Percentiles rank a stretch among this genome's conserved stretches.
Evolutionary conservation across 2,113 vertebrate genomes (phyloP).

Genomic region (Gopherus flavomarginatus): DNA sequence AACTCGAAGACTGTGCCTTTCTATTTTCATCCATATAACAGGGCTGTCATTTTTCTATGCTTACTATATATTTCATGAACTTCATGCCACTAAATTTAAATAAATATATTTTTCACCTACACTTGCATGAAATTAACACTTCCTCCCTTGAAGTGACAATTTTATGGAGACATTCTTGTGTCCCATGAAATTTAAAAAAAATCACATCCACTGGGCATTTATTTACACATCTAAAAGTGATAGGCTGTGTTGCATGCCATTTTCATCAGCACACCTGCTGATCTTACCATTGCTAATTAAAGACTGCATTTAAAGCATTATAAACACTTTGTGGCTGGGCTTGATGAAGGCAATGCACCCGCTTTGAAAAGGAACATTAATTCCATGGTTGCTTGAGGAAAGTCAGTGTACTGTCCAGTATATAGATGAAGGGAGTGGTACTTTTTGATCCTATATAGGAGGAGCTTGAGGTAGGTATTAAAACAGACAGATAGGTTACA

Average conservation of each 20-base stretch:
- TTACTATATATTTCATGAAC: not conserved
- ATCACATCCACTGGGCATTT: constrained; percentile 30
- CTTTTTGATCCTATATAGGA: fast-evolving
- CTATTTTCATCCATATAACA: not conserved
- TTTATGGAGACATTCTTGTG: constrained; percentile 25
- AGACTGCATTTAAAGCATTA: constrained; percentile 19
- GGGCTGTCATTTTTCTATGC: not conserved
- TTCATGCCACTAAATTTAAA: constrained; percentile 21
- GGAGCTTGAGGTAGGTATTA: not conserved
- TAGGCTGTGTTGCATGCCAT: constrained; percentile 17
- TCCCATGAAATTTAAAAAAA: constrained; percentile 46
- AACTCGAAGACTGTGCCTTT: not conserved
- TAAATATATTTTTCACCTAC: constrained; percentile 38
- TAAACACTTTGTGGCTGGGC: constrained; percentile 1
- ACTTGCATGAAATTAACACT: constrained; percentile 60
- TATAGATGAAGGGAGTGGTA: not conserved
- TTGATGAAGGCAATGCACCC: not conserved
- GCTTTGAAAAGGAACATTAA: not conserved
- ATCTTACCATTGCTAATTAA: constrained; percentile 51
- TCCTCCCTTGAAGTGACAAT: constrained; percentile 32
- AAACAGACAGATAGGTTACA: not conserved
- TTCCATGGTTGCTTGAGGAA: not conserved
- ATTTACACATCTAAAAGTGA: constrained; percentile 56
- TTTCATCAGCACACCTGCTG: constrained; percentile 43
- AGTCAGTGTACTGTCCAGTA: not conserved